Conservation (phyloP, 35 echinoderm and acorn worm species). For the Anneissia japonica region DNA sequence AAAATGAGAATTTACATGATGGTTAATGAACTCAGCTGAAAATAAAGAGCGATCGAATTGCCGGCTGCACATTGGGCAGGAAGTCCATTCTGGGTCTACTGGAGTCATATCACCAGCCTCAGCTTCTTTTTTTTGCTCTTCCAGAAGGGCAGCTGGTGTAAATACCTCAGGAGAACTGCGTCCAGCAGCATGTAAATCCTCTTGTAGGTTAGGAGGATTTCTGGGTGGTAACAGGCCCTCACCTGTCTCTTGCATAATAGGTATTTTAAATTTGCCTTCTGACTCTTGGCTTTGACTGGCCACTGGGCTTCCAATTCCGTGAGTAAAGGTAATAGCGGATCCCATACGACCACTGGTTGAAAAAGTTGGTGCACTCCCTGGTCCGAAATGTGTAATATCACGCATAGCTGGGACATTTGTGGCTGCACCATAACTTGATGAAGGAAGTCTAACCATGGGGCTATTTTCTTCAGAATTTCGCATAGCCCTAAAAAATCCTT, state of each 20-base stretch:
- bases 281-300: not conserved
- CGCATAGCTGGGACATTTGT: not conserved
- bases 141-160: not conserved
- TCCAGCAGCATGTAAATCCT: not conserved
- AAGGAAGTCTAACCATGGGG: not conserved
- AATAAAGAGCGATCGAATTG: not conserved
- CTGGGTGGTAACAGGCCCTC: not conserved
- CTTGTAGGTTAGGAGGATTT: not conserved
- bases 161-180: not conserved
- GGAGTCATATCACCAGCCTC: not conserved
- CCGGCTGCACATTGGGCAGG: not conserved
- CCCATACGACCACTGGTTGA: not conserved
- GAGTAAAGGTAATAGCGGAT: not conserved
- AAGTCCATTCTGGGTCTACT: not conserved
- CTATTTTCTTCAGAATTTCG: not conserved
- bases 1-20: not conserved
- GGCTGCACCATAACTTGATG: not conserved
- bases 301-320: not conserved
- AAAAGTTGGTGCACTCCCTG: not conserved
- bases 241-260: not conserved
- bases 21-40: not conserved
- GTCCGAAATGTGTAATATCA: not conserved
- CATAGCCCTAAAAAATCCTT: not conserved
- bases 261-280: not conserved
- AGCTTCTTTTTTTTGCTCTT: not conserved